Percentiles rank a stretch among this genome's conserved stretches.
These are phyloP conservation scores for Heliocidaris erythrogramma DNA, from an alignment of 35 echinoderm and acorn worm species.

Conservation along the genomic window DNA sequence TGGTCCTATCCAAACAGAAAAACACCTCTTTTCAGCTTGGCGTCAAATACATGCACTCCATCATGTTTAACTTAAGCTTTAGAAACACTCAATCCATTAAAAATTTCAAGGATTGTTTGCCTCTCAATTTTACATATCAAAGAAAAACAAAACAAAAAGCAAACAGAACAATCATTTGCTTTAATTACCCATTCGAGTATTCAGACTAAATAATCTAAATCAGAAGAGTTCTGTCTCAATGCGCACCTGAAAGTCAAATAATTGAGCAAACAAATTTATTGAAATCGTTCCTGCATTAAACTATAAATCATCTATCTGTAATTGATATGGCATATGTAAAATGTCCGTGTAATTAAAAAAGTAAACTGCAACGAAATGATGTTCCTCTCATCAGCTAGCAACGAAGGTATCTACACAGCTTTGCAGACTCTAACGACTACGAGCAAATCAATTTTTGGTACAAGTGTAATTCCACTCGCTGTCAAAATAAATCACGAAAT, in stretches of 20 bases:
- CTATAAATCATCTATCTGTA: background rate
- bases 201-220: background rate
- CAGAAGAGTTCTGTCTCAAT: background rate
- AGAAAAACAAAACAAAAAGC: background rate
- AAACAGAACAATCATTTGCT: background rate
- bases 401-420: background rate
- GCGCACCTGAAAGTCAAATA: background rate
- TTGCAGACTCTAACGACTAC: background rate
- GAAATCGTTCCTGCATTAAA: background rate
- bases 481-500: constrained; percentile 13
- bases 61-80: background rate
- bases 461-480: background rate
- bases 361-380: background rate
- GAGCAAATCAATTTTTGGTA: background rate
- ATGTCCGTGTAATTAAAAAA: background rate
- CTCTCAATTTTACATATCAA: background rate
- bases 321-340: background rate
- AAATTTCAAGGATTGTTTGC: background rate
- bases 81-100: background rate
- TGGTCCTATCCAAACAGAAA: background rate
- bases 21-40: background rate
- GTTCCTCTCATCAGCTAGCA: background rate
- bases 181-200: background rate
- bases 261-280: background rate
- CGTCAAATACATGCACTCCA: background rate